These are phyloP conservation scores for Sternotherus odoratus DNA, from an alignment of 2,797 vertebrate species.

Conservation along the genomic window DNA sequence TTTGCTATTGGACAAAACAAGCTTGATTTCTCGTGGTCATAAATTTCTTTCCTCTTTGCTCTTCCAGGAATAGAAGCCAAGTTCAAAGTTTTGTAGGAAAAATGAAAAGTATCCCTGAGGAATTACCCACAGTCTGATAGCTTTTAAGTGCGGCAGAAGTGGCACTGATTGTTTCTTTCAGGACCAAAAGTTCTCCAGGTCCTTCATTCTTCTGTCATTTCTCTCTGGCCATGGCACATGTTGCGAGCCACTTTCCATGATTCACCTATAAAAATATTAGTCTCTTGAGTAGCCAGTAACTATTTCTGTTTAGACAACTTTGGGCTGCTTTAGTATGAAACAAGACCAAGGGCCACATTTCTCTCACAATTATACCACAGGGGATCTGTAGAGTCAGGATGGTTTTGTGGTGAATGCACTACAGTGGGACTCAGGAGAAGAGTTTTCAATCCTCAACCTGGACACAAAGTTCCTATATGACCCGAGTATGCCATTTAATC, in stretches of 20 bases:
- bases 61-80: neutral
- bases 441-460: conserved; percentile 66
- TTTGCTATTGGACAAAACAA: neutral
- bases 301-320: neutral
- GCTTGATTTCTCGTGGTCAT: neutral
- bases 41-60: neutral
- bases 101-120: neutral
- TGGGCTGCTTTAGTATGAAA: conserved; percentile 15
- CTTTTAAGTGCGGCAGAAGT: neutral
- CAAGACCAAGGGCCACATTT: conserved; percentile 21
- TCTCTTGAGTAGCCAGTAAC: neutral
- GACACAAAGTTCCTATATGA: conserved; percentile 64
- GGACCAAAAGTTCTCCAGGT: neutral
- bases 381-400: neutral
- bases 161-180: neutral
- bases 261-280: neutral
- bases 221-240: neutral
- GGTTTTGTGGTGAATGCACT: neutral
- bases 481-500: conserved; percentile 64
- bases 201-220: neutral
- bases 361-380: neutral
- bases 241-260: neutral
- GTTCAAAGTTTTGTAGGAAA: neutral
- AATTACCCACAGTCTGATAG: neutral
- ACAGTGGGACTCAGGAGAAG: neutral